Percentiles rank a stretch among this genome's conserved stretches.
Conservation (phyloP, 2,888 invertebrate genomes). For the Meteorus colon region DNA sequence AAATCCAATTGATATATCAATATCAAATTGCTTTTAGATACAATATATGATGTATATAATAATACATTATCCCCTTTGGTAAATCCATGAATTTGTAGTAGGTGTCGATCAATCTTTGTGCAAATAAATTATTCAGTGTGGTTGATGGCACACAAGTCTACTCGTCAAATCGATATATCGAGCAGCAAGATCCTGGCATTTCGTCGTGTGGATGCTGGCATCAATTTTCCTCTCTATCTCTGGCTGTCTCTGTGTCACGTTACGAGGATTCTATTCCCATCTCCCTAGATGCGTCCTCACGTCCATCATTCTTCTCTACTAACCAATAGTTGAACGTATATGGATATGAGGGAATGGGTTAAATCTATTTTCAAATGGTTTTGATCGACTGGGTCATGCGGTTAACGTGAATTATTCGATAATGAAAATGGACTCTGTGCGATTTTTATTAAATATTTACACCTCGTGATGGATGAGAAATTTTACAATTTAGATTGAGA, state of each 20-base stretch:
- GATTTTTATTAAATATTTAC: conserved; percentile 52
- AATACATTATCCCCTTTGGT: background rate
- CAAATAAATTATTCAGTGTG: conserved; percentile 28
- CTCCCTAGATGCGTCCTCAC: conserved; percentile 29
- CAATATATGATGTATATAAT: background rate
- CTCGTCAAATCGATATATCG: conserved; percentile 38
- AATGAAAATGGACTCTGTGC: conserved; percentile 67
- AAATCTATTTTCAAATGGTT: conserved; percentile 62
- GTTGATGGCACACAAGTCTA: conserved; percentile 31
- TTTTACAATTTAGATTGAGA: conserved; percentile 10
- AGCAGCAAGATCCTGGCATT: conserved; percentile 29
- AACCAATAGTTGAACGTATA: conserved; percentile 22
- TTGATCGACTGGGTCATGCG: conserved; percentile 65
- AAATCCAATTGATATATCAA: background rate
- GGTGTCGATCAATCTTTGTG: background rate
- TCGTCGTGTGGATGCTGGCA: conserved; percentile 13
- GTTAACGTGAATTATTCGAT: conserved; percentile 61
- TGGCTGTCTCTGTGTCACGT: conserved; percentile 31
- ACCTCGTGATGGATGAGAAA: background rate
- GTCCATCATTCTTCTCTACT: conserved; percentile 47
- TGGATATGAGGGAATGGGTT: conserved; percentile 20
- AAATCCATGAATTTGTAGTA: background rate
- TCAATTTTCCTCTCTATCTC: conserved; percentile 22
- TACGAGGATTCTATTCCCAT: conserved; percentile 33
- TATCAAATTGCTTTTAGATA: background rate